Percentiles rank a stretch among this genome's conserved stretches.
Conservation (phyloP, 1,140 invertebrate species). For the Zaprionus gabonicus region DNA sequence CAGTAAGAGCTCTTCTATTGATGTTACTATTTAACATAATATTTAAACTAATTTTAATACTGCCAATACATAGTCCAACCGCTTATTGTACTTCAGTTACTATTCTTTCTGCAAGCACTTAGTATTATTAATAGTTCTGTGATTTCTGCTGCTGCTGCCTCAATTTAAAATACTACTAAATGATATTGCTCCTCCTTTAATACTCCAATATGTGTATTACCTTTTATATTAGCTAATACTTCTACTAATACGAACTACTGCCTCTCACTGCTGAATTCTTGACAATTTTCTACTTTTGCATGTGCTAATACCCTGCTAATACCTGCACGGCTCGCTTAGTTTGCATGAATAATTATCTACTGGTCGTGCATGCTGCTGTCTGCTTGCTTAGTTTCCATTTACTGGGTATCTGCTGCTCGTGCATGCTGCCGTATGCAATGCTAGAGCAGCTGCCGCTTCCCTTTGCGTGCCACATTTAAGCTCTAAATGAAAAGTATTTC, state of each 20-base stretch:
- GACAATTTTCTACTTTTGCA: neutral
- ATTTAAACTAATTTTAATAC: neutral
- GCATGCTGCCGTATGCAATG: neutral
- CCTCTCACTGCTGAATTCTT: neutral
- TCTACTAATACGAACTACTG: neutral
- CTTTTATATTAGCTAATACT: neutral
- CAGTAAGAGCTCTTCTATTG: neutral
- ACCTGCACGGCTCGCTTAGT: too few relatives aligned
- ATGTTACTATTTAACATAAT: neutral
- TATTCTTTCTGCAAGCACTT: too few relatives aligned
- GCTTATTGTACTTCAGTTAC: neutral
- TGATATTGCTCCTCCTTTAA: neutral
- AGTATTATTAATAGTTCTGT: too few relatives aligned
- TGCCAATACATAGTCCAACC: neutral
- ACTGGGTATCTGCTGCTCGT: constrained; percentile 13
- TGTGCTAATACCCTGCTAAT: neutral
- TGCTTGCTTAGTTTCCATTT: neutral
- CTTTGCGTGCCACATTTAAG: constrained; percentile 43
- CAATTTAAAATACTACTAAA: too few relatives aligned
- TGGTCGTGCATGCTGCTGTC: too few relatives aligned
- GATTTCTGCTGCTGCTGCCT: too few relatives aligned
- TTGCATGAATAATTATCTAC: too few relatives aligned
- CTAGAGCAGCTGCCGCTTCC: neutral
- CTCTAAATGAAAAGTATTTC: constrained; percentile 48
- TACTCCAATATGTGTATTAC: too few relatives aligned